A percentile compares a stretch with the other conserved stretches of the same genome.
These are phyloP conservation scores for Spermophilus dauricus DNA, from an alignment of 2,113 vertebrate species.

Conservation along the genomic window DNA sequence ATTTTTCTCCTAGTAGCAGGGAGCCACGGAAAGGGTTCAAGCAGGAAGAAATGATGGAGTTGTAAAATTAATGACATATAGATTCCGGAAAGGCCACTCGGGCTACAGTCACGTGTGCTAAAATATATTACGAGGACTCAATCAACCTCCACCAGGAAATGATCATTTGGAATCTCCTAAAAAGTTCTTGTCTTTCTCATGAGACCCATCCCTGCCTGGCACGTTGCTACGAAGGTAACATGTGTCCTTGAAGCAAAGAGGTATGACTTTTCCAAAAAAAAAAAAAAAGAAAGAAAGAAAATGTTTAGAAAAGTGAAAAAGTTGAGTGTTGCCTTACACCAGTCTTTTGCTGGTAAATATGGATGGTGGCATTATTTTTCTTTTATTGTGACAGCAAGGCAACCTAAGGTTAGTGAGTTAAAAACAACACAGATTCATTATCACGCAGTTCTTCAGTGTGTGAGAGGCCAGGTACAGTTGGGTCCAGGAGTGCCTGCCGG, in stretches of 20 bases:
- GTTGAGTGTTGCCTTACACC: slow-evolving; percentile 49
- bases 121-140: background rate
- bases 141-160: background rate
- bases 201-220: slow-evolving; percentile 16
- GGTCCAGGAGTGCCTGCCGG: background rate
- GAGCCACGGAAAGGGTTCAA: background rate
- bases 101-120: background rate
- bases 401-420: background rate
- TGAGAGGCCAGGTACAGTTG: background rate
- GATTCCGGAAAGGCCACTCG: background rate
- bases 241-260: slow-evolving; percentile 78
- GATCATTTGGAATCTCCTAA: slow-evolving; percentile 59
- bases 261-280: slow-evolving; percentile 81
- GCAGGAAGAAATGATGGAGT: background rate
- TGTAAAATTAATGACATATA: background rate
- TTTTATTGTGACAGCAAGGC: background rate
- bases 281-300: slow-evolving; percentile 35
- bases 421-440: background rate
- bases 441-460: background rate
- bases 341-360: slow-evolving; percentile 79
- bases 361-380: background rate
- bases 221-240: slow-evolving; percentile 57
- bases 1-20: background rate
- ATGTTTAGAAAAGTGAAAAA: slow-evolving; percentile 70
- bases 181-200: slow-evolving; percentile 56